Evolutionary conservation across 2,113 vertebrate species (phyloP).

Genomic region (Rhinoptilus africanus): DNA sequence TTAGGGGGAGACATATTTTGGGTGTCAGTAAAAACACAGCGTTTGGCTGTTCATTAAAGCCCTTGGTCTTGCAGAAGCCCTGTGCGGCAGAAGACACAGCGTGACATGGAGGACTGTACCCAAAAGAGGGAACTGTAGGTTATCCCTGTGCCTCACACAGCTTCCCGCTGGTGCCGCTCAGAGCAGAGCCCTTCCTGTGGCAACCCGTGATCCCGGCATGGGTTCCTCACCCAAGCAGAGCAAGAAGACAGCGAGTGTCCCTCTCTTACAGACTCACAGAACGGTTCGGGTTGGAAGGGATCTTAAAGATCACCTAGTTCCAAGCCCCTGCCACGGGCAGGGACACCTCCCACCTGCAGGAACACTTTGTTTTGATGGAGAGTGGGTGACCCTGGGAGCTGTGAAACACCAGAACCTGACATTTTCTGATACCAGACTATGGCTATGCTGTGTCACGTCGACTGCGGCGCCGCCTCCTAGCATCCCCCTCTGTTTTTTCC

Average conservation of each 20-base stretch:
- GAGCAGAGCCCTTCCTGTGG: background rate
- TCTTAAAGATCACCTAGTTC: background rate
- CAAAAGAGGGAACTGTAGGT: background rate
- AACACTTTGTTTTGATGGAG: background rate
- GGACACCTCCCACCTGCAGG: background rate
- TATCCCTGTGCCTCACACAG: rapidly evolving
- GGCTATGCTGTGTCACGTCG: rapidly evolving
- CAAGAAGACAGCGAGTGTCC: rapidly evolving
- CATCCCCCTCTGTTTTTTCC: background rate
- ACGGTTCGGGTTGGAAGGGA: background rate
- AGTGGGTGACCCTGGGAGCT: background rate
- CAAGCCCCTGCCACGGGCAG: background rate
- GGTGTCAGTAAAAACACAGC: background rate
- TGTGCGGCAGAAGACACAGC: background rate
- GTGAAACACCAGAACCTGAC: rapidly evolving
- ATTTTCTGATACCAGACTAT: rapidly evolving
- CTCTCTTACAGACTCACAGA: background rate
- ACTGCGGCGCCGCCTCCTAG: rapidly evolving
- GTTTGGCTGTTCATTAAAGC: background rate
- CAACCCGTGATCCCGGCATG: rapidly evolving
- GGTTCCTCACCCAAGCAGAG: background rate
- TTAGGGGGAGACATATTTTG: background rate
- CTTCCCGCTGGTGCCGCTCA: background rate
- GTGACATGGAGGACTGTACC: background rate
- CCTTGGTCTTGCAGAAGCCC: background rate